Conservation (phyloP, 2,797 vertebrate species). For the Carduelis carduelis region DNA sequence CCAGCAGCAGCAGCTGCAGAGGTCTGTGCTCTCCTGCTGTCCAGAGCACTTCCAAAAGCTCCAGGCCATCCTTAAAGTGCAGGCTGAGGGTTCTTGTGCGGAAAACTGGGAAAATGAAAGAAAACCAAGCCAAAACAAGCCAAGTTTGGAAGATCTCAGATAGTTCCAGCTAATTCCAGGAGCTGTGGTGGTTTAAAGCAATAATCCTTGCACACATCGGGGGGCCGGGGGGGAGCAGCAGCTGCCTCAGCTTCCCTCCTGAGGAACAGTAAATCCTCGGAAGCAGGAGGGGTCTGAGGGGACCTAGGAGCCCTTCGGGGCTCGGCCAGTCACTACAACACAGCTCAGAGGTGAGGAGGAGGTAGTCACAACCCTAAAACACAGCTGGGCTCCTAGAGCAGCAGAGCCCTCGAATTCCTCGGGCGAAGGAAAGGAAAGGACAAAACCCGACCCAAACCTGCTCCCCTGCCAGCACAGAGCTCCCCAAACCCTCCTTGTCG, state of each 20-base stretch:
- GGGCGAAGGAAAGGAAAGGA: rapidly evolving
- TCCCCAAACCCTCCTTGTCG: rapidly evolving
- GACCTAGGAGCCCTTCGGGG: neutral
- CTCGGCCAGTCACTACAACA: neutral
- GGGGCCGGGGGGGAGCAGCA: neutral
- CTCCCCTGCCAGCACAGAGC: neutral
- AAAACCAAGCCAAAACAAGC: neutral
- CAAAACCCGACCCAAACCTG: rapidly evolving
- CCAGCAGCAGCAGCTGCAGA: neutral
- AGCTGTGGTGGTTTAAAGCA: neutral
- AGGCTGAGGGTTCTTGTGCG: neutral
- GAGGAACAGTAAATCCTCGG: rapidly evolving
- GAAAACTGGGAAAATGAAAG: rapidly evolving
- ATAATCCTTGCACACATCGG: neutral
- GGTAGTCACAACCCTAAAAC: neutral
- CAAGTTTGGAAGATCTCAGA: neutral
- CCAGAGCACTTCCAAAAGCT: neutral
- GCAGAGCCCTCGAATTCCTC: rapidly evolving
- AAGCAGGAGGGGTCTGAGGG: neutral
- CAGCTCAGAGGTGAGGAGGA: neutral
- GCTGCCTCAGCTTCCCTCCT: neutral
- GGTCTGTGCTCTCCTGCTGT: neutral
- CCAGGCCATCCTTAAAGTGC: neutral
- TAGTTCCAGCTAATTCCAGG: neutral
- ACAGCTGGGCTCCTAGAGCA: neutral